Percentiles rank a stretch among this genome's conserved stretches.
Evolutionary conservation across 2,888 invertebrate species (phyloP).

Genomic region (Parelbella ahira): DNA sequence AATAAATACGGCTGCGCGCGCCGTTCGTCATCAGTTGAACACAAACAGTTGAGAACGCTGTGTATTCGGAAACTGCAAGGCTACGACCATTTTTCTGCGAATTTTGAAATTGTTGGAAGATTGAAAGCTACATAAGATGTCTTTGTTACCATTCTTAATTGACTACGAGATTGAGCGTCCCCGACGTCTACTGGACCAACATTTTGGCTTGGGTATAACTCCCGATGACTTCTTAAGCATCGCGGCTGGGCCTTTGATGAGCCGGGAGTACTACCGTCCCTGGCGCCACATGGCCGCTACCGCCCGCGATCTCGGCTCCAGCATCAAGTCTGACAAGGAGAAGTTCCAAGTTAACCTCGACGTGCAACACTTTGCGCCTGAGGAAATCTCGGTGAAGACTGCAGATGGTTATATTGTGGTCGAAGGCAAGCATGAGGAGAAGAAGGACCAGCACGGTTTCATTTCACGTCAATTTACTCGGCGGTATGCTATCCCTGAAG

Average conservation of each 20-base stretch:
- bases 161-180: constrained; percentile 62
- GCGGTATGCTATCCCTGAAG: constrained; percentile 87
- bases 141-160: constrained; percentile 68
- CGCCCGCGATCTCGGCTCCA: constrained; percentile 74
- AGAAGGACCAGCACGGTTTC: constrained; percentile 86
- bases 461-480: constrained; percentile 88
- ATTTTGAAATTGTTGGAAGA: constrained; percentile 11
- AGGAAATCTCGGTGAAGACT: constrained; percentile 88
- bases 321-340: constrained; percentile 71
- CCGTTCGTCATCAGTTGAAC: constrained; percentile 43
- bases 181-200: constrained; percentile 73
- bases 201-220: constrained; percentile 73
- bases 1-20: constrained; percentile 44
- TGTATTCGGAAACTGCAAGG: constrained; percentile 22
- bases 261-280: constrained; percentile 60
- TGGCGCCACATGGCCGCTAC: constrained; percentile 71
- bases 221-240: constrained; percentile 67
- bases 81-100: constrained; percentile 10
- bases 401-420: constrained; percentile 85
- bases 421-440: constrained; percentile 90
- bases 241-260: constrained; percentile 41
- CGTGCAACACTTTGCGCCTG: constrained; percentile 87
- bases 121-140: constrained; percentile 50
- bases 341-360: constrained; percentile 83
- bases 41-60: constrained; percentile 35